phyloP scores from a whole-genome alignment of 1,140 invertebrate genomes.

The Euborellia annulipes region DNA sequence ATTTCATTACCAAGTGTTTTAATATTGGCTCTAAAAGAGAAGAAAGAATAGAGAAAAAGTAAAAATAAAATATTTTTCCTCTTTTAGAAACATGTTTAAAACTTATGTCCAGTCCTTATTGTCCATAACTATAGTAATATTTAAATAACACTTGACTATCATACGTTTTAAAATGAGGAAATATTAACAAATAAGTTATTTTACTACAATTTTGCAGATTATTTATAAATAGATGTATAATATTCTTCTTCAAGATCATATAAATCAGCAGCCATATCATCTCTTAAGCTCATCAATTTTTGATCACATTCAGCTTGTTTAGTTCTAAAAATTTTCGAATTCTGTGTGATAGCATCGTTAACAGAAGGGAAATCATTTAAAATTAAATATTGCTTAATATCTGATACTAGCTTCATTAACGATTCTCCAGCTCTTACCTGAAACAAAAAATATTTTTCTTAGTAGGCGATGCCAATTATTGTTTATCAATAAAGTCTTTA shows the following conservation, averaged over 20 bases:
- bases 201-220: not conserved
- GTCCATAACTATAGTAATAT: too few relatives aligned
- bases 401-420: slow-evolving; percentile 88
- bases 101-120: too few relatives aligned
- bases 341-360: slow-evolving; percentile 85
- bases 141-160: too few relatives aligned
- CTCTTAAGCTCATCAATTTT: slow-evolving; percentile 77
- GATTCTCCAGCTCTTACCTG: slow-evolving; percentile 81
- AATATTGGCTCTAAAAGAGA: too few relatives aligned
- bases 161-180: too few relatives aligned
- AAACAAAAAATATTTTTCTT: too few relatives aligned
- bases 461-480: too few relatives aligned
- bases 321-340: slow-evolving; percentile 72
- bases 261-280: slow-evolving; percentile 88
- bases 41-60: too few relatives aligned
- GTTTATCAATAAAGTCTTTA: not conserved
- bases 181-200: too few relatives aligned
- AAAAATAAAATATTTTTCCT: too few relatives aligned
- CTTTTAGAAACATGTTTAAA: too few relatives aligned
- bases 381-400: slow-evolving; percentile 92
- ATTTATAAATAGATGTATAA: slow-evolving; percentile 88
- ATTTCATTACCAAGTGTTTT: too few relatives aligned
- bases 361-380: slow-evolving; percentile 94
- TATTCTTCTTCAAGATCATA: slow-evolving; percentile 97
- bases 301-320: slow-evolving; percentile 87